A percentile compares a stretch with the other conserved stretches of the same genome.
phyloP scores from a whole-genome alignment of 2,797 vertebrate genomes.

The Propithecus perrieri region DNA sequence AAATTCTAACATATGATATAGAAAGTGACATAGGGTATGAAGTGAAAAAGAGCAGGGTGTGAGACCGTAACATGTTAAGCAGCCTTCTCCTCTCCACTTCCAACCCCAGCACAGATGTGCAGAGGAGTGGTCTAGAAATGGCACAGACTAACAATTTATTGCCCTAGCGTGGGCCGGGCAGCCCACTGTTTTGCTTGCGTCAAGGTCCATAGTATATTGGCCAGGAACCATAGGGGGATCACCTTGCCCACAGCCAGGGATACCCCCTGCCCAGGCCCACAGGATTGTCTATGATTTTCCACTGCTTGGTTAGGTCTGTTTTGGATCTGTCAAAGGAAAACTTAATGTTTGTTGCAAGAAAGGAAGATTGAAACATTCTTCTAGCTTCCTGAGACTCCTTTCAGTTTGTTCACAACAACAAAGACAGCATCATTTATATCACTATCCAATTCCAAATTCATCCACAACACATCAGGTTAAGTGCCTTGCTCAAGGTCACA shows the following conservation, averaged over 20 bases:
- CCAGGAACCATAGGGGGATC: neutral
- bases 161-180: neutral
- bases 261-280: neutral
- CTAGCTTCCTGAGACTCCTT: neutral
- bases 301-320: neutral
- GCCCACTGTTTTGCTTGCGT: neutral
- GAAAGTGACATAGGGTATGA: neutral
- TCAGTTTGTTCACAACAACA: neutral
- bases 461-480: neutral
- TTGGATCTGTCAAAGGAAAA: neutral
- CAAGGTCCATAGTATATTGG: neutral
- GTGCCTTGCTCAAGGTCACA: neutral
- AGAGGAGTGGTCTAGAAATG: neutral
- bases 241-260: neutral
- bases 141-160: neutral
- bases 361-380: neutral
- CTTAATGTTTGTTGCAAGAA: neutral
- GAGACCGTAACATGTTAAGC: neutral
- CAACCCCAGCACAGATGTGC: too few relatives aligned
- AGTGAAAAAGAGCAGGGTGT: neutral
- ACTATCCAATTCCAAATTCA: neutral
- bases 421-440: neutral
- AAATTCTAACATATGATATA: neutral
- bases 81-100: neutral
- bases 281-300: neutral